These are phyloP conservation scores for Bombus superbus DNA, from an alignment of 1,140 invertebrate species.

Conservation along the genomic window DNA sequence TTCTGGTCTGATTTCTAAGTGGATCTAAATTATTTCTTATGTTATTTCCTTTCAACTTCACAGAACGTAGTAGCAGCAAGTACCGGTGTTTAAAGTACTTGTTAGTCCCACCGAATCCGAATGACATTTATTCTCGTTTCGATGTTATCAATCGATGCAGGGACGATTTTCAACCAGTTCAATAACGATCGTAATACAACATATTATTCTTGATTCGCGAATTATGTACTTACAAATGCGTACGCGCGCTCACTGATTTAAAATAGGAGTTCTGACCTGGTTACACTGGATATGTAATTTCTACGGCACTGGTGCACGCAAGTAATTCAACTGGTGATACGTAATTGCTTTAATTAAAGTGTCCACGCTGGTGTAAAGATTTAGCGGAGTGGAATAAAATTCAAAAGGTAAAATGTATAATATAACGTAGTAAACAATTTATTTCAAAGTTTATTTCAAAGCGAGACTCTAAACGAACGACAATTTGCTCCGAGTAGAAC, in stretches of 20 bases:
- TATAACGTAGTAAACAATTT: not conserved
- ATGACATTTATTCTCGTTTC: not conserved
- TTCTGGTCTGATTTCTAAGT: conserved; percentile 18
- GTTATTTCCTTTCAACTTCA: not conserved
- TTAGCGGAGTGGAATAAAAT: not conserved
- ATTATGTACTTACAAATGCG: not conserved
- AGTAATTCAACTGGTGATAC: not conserved
- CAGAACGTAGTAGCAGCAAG: not conserved
- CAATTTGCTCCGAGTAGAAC: not conserved
- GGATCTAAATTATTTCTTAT: not conserved
- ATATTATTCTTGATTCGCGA: not conserved
- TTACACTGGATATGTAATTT: not conserved
- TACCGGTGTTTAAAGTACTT: not conserved
- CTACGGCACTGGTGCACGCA: not conserved
- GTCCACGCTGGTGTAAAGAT: not conserved
- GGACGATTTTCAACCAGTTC: not conserved
- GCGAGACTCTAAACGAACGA: not conserved
- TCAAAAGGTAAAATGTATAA: not conserved
- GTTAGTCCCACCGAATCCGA: not conserved
- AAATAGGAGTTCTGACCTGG: not conserved
- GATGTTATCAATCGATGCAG: not conserved
- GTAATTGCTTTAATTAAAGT: conserved; percentile 7
- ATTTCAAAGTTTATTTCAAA: not conserved
- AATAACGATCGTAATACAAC: not conserved
- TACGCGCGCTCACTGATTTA: too few relatives aligned